These are phyloP conservation scores for Coleophora deauratella DNA, from an alignment of 2,888 invertebrate species.

Conservation along the genomic window DNA sequence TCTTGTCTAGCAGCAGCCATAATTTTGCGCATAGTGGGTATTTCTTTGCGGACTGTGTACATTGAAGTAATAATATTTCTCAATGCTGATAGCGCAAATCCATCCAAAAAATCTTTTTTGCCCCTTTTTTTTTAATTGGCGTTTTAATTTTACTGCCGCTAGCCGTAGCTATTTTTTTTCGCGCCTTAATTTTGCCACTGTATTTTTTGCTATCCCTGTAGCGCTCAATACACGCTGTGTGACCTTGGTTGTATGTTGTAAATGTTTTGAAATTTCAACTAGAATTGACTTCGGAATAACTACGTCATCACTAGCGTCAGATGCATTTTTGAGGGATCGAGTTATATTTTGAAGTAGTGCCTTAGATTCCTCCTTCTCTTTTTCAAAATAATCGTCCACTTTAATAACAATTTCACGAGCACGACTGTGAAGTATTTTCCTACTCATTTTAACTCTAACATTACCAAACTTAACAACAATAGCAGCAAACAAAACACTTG, in stretches of 20 bases:
- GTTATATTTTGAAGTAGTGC: conserved; percentile 1
- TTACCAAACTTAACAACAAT: too few relatives aligned
- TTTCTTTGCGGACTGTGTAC: conserved; percentile 17
- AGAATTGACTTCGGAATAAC: conserved; percentile 9
- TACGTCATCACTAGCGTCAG: conserved; percentile 1
- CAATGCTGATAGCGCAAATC: conserved; percentile 15
- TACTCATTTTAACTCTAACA: too few relatives aligned
- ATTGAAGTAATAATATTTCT: conserved; percentile 19
- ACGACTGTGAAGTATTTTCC: too few relatives aligned
- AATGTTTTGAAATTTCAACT: too few relatives aligned
- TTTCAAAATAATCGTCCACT: too few relatives aligned
- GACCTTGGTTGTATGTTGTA: conserved; percentile 14
- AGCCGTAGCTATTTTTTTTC: too few relatives aligned
- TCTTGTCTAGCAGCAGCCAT: neutral
- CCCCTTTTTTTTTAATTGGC: too few relatives aligned
- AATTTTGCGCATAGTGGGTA: conserved; percentile 19
- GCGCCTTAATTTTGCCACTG: conserved; percentile 15
- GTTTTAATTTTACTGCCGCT: too few relatives aligned
- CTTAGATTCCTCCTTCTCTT: conserved; percentile 1
- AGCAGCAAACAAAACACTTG: too few relatives aligned
- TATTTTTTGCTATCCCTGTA: conserved; percentile 17
- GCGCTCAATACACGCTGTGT: conserved; percentile 13
- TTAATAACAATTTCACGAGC: neutral
- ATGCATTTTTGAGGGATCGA: conserved; percentile 1
- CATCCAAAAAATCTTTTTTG: conserved; percentile 14